Conservation (phyloP, 2,113 vertebrate species). For the Isichthys henryi region DNA sequence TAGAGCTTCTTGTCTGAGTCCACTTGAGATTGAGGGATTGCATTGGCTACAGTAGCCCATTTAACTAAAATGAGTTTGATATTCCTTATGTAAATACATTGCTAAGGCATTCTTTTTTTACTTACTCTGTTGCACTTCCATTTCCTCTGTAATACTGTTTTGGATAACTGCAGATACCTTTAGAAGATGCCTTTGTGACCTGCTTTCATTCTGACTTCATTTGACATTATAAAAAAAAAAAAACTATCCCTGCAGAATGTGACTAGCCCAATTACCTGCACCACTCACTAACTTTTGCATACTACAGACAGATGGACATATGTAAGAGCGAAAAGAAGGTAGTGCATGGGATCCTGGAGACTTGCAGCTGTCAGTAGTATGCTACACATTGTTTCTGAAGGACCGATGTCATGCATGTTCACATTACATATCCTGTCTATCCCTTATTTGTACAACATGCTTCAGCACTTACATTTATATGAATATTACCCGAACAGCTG, state of each 20-base stretch:
- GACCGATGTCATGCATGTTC: neutral
- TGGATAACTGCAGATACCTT: neutral
- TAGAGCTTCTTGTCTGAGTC: neutral
- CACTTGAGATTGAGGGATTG: neutral
- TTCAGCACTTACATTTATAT: neutral
- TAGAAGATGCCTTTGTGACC: neutral
- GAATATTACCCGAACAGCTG: neutral
- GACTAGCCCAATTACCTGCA: neutral
- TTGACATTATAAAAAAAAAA: neutral
- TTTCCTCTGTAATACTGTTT: neutral
- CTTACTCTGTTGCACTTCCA: neutral
- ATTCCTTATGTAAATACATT: neutral
- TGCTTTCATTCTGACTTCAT: neutral
- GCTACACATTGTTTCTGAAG: neutral
- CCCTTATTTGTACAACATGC: neutral
- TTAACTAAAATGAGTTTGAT: neutral
- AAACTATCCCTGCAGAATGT: neutral
- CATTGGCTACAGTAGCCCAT: neutral
- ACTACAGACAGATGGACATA: neutral
- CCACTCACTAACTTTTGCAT: neutral
- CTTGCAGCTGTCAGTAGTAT: neutral
- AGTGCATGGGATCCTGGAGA: neutral
- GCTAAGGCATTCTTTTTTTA: neutral
- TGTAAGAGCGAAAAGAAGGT: too few species aligned
- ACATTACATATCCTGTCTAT: neutral